Percentiles rank a stretch among this genome's conserved stretches.
These are phyloP conservation scores for Helicoverpa zea DNA, from an alignment of 1,140 invertebrate genomes.

Conservation along the genomic window DNA sequence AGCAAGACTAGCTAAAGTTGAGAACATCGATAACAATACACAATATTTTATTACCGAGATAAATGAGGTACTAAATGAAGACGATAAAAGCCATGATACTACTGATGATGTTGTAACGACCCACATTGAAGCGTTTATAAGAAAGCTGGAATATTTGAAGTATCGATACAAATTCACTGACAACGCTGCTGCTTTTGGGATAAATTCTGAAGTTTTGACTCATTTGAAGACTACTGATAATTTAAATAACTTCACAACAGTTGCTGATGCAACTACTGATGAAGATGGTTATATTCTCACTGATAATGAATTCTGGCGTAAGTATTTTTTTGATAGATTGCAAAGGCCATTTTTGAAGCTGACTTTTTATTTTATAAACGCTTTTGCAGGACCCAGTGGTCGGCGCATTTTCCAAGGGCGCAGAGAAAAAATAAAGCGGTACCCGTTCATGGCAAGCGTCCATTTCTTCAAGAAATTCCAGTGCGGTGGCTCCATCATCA, in stretches of 20 bases:
- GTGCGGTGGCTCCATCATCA: slow-evolving; percentile 72
- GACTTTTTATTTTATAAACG: background rate
- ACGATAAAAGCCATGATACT: slow-evolving; percentile 50
- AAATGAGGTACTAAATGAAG: slow-evolving; percentile 69
- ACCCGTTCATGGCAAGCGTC: slow-evolving; percentile 77
- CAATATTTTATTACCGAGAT: slow-evolving; percentile 50
- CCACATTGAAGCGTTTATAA: slow-evolving; percentile 63
- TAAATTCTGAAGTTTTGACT: slow-evolving; percentile 64
- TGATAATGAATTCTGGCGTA: slow-evolving; percentile 72
- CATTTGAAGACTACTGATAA: slow-evolving; percentile 50
- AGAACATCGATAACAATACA: slow-evolving; percentile 45
- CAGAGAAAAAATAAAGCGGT: slow-evolving; percentile 71
- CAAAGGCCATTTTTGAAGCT: too few species aligned
- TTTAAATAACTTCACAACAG: slow-evolving; percentile 8
- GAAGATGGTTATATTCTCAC: slow-evolving; percentile 41
- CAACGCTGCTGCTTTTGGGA: slow-evolving; percentile 52
- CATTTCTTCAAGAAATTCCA: slow-evolving; percentile 75
- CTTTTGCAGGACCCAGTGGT: slow-evolving; percentile 34
- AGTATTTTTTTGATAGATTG: slow-evolving; percentile 30
- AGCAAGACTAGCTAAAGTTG: slow-evolving; percentile 63
- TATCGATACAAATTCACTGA: slow-evolving; percentile 42
- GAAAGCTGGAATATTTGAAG: slow-evolving; percentile 59
- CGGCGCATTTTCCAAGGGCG: slow-evolving; percentile 73
- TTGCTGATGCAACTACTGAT: slow-evolving; percentile 25
- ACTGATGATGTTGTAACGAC: slow-evolving; percentile 39